A percentile compares a stretch with the other conserved stretches of the same genome.
These are phyloP conservation scores for Asteroscopus sphinx DNA, from an alignment of 2,888 invertebrate genomes.

Conservation along the genomic window DNA sequence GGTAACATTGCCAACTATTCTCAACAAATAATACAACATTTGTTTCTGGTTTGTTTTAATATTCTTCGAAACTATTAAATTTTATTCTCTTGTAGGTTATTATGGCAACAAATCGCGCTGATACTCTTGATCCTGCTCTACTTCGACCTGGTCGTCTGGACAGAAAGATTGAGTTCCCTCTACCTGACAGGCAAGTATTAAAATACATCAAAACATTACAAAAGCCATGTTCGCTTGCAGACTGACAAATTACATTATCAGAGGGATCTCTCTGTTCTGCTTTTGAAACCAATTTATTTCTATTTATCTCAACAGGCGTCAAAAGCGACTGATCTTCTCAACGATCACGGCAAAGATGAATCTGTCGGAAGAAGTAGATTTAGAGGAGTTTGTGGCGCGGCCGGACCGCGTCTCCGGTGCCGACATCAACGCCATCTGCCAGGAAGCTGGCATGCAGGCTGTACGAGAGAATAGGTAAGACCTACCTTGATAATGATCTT, in stretches of 20 bases:
- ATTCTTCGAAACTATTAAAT: neutral
- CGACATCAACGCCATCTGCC: constrained; percentile 99
- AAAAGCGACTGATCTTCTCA: constrained; percentile 99
- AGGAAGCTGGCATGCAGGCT: constrained; percentile 99
- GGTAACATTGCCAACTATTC: constrained; percentile 83
- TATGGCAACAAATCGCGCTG: constrained; percentile 99
- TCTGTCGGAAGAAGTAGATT: constrained; percentile 99
- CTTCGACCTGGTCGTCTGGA: constrained; percentile 98
- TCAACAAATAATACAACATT: neutral
- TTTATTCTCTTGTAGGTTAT: constrained; percentile 87
- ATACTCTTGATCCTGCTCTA: constrained; percentile 99
- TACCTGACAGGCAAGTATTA: constrained; percentile 94
- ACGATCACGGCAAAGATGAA: constrained; percentile 99
- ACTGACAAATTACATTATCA: no score
- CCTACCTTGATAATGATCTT: no score
- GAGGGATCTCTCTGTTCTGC: no score
- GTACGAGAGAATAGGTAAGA: constrained; percentile 97
- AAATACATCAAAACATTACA: no score
- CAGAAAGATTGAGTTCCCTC: constrained; percentile 99
- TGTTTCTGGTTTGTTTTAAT: neutral
- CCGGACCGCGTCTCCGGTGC: constrained; percentile 99
- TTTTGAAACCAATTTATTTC: neutral
- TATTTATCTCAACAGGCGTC: constrained; percentile 85
- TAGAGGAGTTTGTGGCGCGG: constrained; percentile 99
- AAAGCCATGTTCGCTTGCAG: no score